phyloP scores from a whole-genome alignment of 2,888 invertebrate genomes.

The Perizoma flavofasciatum region DNA sequence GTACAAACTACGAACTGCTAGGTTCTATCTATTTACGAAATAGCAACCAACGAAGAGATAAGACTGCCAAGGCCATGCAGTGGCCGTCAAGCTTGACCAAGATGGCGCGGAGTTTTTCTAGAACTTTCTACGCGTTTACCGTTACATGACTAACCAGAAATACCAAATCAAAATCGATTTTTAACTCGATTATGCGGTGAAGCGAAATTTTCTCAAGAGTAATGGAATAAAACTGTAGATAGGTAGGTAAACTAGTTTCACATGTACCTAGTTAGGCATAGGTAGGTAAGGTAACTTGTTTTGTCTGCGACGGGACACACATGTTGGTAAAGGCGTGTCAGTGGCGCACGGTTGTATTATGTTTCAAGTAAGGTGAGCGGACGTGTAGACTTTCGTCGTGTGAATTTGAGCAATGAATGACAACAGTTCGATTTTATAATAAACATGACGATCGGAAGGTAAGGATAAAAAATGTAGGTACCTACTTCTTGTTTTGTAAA shows the following conservation, averaged over 20 bases:
- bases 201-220: conserved; percentile 10
- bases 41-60: conserved; percentile 30
- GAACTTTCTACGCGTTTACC: conserved; percentile 46
- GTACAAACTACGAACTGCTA: background rate
- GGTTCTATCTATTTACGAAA: conserved; percentile 13
- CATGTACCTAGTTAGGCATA: too few species aligned
- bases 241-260: conserved; percentile 7
- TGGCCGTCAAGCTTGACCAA: conserved; percentile 49
- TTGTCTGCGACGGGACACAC: conserved; percentile 14
- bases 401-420: conserved; percentile 32
- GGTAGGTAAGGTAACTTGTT: conserved; percentile 7
- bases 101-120: conserved; percentile 48
- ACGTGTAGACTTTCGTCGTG: conserved; percentile 58
- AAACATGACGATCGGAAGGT: background rate
- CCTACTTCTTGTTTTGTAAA: too few species aligned
- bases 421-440: conserved; percentile 10
- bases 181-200: conserved; percentile 1
- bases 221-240: background rate
- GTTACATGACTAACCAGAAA: conserved; percentile 17
- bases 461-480: too few species aligned
- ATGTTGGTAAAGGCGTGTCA: conserved; percentile 7
- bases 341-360: conserved; percentile 7
- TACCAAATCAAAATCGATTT: conserved; percentile 14
- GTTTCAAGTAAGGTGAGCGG: conserved; percentile 24
- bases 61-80: conserved; percentile 48